Conservation (phyloP, 2,113 vertebrate species). For the Stigmatopora nigra region DNA sequence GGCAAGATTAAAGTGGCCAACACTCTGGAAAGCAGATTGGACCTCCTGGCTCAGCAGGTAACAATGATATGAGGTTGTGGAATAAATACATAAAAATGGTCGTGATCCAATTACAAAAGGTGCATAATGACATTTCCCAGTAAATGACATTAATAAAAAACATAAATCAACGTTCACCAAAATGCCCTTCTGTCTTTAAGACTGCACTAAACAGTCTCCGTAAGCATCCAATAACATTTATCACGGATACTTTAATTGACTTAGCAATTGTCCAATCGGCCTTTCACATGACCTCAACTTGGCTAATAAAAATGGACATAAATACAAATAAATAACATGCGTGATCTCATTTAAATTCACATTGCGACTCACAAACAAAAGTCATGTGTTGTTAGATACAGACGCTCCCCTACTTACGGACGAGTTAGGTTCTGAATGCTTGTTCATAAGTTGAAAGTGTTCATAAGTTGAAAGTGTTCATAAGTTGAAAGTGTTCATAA, state of each 20-base stretch:
- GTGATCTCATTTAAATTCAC: too few species aligned
- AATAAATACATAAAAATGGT: neutral
- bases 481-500: too few species aligned
- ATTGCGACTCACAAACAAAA: too few species aligned
- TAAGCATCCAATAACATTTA: neutral
- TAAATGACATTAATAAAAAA: neutral
- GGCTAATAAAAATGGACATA: neutral
- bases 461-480: too few species aligned
- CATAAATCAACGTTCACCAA: neutral
- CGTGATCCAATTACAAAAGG: neutral
- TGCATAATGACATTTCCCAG: neutral
- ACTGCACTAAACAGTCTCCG: neutral
- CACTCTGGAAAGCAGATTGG: conserved; percentile 93
- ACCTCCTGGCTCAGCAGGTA: conserved; percentile 96
- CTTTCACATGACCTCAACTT: neutral
- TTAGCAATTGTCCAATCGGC: neutral
- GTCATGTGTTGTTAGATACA: too few species aligned
- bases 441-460: too few species aligned
- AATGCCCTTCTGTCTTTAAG: neutral
- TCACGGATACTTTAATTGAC: neutral
- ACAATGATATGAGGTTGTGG: too few species aligned
- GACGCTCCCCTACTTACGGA: too few species aligned
- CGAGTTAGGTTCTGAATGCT: too few species aligned
- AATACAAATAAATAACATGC: neutral
- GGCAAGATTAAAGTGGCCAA: conserved; percentile 95